Evolutionary conservation across 2,797 vertebrate species (phyloP), one percentile per base, ranked within the genome.

Genomic region (Sebastes reedi): DNA sequence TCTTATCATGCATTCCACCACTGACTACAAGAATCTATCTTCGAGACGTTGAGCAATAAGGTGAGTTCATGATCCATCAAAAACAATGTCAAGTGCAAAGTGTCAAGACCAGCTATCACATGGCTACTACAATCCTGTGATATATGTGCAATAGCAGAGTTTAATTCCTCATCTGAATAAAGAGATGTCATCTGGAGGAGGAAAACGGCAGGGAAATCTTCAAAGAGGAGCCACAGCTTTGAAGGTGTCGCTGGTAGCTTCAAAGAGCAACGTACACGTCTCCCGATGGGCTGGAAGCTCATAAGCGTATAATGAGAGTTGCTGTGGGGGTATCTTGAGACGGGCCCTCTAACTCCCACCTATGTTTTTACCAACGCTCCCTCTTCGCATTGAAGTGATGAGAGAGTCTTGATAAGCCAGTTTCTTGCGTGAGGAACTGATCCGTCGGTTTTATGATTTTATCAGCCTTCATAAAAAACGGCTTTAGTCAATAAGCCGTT

Each of bases 181-280:
- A 92, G 56, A 76, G 52, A 90, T 79, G 75, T 90, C 87, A 81
- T 86, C 77, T 50, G 42, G 70, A 79, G 78, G 70, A 86, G 74
- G 83, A 86, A 92, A 83, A 91, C 77, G 61, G 85, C 80, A 79
- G 77, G 75, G 72, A 82, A 86, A 94, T 91, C 92, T 94, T 96
- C 94, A 95, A 96, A 95, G 92, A 79, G 75, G 74, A 91, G 76
- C 80, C 79, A 24, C 6, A 73, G 84, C 95, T 96, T 96, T 95
- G 95, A 95, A 95, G 94, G 93, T 94, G 92, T 91, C 85, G 83
- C 88, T 72, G 65, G 75, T 79, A 85, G 91, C 95, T 95, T 96
- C 95, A 96, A 95, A 95, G 93, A 85, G 87, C 71, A 87, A 84
- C 84, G 84, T 85, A 75, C 77, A 62, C 79, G 81, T 82, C 72